These are phyloP conservation scores for Chelonus formosanus DNA, from an alignment of 2,888 invertebrate species.

Conservation along the genomic window DNA sequence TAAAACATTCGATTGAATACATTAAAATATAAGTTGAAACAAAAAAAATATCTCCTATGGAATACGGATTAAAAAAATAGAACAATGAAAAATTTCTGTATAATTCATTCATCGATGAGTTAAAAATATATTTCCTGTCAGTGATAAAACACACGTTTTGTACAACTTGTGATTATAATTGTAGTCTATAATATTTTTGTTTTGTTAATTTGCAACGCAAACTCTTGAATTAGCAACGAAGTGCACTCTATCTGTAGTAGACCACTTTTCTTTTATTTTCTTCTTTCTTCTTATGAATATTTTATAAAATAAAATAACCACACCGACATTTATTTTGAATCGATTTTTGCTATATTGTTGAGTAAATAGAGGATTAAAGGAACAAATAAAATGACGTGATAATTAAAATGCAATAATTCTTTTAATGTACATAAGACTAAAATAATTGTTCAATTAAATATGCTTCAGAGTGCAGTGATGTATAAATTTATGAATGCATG, in stretches of 20 bases:
- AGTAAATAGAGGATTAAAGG: too few species aligned
- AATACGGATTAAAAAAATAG: too few species aligned
- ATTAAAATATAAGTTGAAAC: too few species aligned
- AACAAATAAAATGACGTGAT: not conserved
- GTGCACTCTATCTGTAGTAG: not conserved
- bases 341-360: too few species aligned
- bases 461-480: slow-evolving; percentile 1
- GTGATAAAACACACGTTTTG: too few species aligned
- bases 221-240: not conserved
- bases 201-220: not conserved
- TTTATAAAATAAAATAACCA: not conserved
- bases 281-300: not conserved
- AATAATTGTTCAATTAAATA: slow-evolving; percentile 9
- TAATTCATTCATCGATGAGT: too few species aligned
- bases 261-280: not conserved
- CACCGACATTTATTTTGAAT: too few species aligned
- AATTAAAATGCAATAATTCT: not conserved
- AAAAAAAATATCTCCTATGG: too few species aligned
- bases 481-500: slow-evolving; percentile 9
- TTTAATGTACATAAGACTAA: not conserved
- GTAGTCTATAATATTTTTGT: not conserved
- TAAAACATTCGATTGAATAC: too few species aligned
- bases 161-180: slow-evolving; percentile 1
- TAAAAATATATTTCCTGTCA: too few species aligned
- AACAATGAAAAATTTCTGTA: too few species aligned